These are phyloP conservation scores for Leucophenga maculata DNA, from an alignment of 2,888 invertebrate genomes.

Conservation along the genomic window DNA sequence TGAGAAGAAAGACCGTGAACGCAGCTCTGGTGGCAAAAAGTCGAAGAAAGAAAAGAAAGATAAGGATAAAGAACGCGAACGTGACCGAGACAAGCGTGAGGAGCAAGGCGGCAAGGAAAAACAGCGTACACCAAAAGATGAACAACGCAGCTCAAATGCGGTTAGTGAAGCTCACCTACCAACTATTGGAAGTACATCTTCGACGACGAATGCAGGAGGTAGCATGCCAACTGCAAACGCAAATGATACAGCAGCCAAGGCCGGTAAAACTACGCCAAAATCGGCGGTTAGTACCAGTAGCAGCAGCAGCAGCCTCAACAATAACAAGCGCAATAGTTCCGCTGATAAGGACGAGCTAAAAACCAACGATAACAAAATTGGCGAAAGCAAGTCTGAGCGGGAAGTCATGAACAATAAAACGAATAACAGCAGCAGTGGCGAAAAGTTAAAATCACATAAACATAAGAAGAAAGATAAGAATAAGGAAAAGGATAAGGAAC, in stretches of 20 bases:
- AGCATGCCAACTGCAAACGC: constrained; percentile 40
- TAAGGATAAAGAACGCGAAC: constrained; percentile 77
- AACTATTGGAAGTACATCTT: background rate
- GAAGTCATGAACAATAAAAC: constrained; percentile 37
- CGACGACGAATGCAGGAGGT: background rate
- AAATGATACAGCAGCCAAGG: constrained; percentile 37
- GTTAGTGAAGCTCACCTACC: background rate
- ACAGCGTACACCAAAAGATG: constrained; percentile 39
- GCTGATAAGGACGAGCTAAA: constrained; percentile 52
- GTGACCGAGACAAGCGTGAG: constrained; percentile 73
- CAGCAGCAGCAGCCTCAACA: constrained; percentile 40
- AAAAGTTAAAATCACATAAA: constrained; percentile 76
- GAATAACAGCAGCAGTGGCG: constrained; percentile 31
- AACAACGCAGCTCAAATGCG: background rate
- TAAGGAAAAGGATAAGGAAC: constrained; percentile 77
- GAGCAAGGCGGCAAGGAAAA: constrained; percentile 68
- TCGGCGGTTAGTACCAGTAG: constrained; percentile 52
- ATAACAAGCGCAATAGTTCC: constrained; percentile 37
- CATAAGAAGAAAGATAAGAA: constrained; percentile 80
- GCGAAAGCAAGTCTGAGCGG: constrained; percentile 38
- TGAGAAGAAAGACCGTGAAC: constrained; percentile 57
- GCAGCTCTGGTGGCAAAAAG: constrained; percentile 71
- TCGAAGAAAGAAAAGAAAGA: constrained; percentile 77
- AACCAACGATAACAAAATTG: constrained; percentile 22
- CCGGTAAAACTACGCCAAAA: constrained; percentile 53